These are phyloP conservation scores for Megastigmus dorsalis DNA, from an alignment of 2,888 invertebrate species.

Conservation along the genomic window DNA sequence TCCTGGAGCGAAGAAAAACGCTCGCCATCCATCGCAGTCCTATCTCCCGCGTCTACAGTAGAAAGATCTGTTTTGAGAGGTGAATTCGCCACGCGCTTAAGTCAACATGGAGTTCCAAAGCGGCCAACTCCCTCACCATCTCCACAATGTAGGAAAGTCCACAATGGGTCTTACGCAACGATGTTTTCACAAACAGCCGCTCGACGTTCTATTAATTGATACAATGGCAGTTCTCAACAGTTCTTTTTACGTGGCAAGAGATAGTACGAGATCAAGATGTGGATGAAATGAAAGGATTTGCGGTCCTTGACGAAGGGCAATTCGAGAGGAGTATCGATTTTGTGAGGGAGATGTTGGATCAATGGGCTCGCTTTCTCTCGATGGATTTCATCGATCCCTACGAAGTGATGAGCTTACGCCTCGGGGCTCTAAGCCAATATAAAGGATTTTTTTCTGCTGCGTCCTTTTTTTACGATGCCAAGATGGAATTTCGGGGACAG, in stretches of 20 bases:
- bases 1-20: background rate
- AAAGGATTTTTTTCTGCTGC: conserved; percentile 39
- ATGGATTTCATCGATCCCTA: conserved; percentile 47
- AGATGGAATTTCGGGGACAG: conserved; percentile 16
- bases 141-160: conserved; percentile 49
- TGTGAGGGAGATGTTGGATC: conserved; percentile 32
- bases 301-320: conserved; percentile 66
- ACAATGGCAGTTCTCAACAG: background rate
- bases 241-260: too few species aligned
- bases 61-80: conserved; percentile 66
- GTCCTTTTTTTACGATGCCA: conserved; percentile 6
- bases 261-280: too few species aligned
- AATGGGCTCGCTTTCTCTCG: background rate
- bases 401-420: conserved; percentile 7
- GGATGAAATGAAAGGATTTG: conserved; percentile 61
- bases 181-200: conserved; percentile 65
- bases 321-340: conserved; percentile 47
- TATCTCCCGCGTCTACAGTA: too few species aligned
- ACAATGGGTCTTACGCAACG: conserved; percentile 41
- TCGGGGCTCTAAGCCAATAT: conserved; percentile 25
- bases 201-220: conserved; percentile 57
- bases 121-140: conserved; percentile 56
- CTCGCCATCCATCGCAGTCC: background rate
- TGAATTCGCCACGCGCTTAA: conserved; percentile 73
- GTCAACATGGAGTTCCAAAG: conserved; percentile 66